phyloP scores from a whole-genome alignment of 1,140 invertebrate species.

The Bombus superbus region DNA sequence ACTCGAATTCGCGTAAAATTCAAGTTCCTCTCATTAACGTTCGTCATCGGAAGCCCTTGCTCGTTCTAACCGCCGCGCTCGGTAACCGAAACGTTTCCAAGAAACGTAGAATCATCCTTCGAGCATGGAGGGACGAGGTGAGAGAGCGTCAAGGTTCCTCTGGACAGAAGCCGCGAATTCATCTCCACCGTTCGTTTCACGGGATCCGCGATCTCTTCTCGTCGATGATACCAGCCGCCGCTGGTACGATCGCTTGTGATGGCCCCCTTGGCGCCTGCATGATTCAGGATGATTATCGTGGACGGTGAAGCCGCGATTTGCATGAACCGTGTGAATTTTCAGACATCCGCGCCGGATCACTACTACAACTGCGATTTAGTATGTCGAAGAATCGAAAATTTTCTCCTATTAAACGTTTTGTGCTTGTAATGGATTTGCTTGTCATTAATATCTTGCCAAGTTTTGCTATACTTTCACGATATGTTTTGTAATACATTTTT shows the following conservation, averaged over 20 bases:
- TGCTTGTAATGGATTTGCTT: neutral
- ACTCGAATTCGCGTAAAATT: neutral
- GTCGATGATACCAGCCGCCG: constrained; percentile 6
- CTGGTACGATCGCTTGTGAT: constrained; percentile 14
- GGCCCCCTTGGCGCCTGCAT: constrained; percentile 17
- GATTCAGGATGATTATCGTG: constrained; percentile 24
- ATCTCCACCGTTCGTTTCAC: neutral
- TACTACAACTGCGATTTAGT: neutral
- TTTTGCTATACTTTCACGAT: too few relatives aligned
- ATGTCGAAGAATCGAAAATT: neutral
- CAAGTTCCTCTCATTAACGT: neutral
- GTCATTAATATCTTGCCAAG: neutral
- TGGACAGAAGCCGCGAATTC: neutral
- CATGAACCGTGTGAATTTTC: constrained; percentile 14
- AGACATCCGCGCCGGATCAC: neutral
- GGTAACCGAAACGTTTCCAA: neutral
- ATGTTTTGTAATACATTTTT: too few relatives aligned
- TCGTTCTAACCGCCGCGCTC: neutral
- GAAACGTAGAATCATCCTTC: neutral
- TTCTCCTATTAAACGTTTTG: neutral
- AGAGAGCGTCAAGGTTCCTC: neutral
- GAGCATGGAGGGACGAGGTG: neutral
- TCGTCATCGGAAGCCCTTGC: neutral
- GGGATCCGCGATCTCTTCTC: neutral
- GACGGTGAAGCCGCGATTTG: neutral